A percentile compares a stretch with the other conserved stretches of the same genome.
phyloP scores from a whole-genome alignment of 2,888 invertebrate genomes.

The Chouioia cunea region DNA sequence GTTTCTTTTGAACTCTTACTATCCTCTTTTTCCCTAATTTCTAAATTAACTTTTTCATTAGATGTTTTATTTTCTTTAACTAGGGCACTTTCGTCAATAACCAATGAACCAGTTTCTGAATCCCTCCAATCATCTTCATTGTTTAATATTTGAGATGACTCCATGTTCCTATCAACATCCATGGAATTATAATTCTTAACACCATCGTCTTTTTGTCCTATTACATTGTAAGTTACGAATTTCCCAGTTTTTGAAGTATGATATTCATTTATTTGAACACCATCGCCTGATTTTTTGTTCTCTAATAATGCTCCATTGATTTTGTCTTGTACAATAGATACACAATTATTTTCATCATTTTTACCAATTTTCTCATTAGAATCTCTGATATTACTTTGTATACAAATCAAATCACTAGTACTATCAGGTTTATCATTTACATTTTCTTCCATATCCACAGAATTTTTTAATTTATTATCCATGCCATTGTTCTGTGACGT shows the following conservation, averaged over 20 bases:
- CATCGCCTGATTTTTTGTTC: constrained; percentile 3
- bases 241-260: constrained; percentile 7
- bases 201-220: neutral
- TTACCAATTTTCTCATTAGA: constrained; percentile 16
- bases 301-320: neutral
- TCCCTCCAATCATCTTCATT: constrained; percentile 11
- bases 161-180: constrained; percentile 13
- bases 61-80: neutral
- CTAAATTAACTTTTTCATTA: neutral
- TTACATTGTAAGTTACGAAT: constrained; percentile 7
- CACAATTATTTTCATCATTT: too few relatives aligned
- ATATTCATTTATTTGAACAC: constrained; percentile 12
- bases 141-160: constrained; percentile 20
- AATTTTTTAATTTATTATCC: constrained; percentile 13
- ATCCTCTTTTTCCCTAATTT: constrained; percentile 1
- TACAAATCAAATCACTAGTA: neutral
- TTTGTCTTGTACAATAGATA: constrained; percentile 2
- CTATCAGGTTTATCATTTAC: constrained; percentile 22
- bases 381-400: too few relatives aligned
- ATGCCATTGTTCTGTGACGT: constrained; percentile 31
- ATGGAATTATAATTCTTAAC: constrained; percentile 10
- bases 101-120: neutral
- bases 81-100: neutral
- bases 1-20: neutral
- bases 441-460: constrained; percentile 31